Evolutionary conservation across 2,888 invertebrate species (phyloP).

Genomic region (Leucozona laternaria): DNA sequence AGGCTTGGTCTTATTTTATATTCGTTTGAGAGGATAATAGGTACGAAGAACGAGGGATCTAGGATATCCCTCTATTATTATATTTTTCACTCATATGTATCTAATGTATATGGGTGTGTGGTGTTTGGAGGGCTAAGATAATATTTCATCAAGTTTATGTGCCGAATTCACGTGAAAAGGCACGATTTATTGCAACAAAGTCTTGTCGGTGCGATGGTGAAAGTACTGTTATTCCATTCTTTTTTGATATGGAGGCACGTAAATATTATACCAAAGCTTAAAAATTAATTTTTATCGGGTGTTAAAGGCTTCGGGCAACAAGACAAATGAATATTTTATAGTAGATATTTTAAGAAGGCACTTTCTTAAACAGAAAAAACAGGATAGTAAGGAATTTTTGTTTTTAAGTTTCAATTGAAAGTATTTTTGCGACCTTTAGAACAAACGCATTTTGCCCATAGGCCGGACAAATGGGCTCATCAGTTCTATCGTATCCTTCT

Average conservation of each 20-base stretch:
- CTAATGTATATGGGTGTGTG: conserved; percentile 65
- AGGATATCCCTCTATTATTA: background rate
- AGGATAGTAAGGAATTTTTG: too few relatives aligned
- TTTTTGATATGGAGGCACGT: background rate
- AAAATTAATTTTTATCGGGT: conserved; percentile 36
- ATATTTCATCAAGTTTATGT: conserved; percentile 73
- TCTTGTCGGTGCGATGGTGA: background rate
- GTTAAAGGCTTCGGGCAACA: conserved; percentile 1
- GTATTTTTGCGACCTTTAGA: too few relatives aligned
- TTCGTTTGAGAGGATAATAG: background rate
- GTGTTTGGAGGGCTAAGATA: conserved; percentile 47
- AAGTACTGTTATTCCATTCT: background rate
- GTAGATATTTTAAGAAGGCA: background rate
- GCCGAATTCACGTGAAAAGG: conserved; percentile 73
- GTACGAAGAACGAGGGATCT: background rate
- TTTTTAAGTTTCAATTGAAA: too few relatives aligned
- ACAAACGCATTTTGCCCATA: too few relatives aligned
- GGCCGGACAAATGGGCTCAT: too few relatives aligned
- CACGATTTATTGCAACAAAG: conserved; percentile 65
- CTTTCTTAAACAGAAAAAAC: too few relatives aligned
- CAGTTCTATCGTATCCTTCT: too few relatives aligned
- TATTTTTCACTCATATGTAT: background rate
- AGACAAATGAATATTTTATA: background rate
- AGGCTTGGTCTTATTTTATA: conserved; percentile 52
- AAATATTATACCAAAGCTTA: background rate